Evolutionary conservation across 1,140 invertebrate species (phyloP).

Genomic region (Temnothorax curvispinosus): DNA sequence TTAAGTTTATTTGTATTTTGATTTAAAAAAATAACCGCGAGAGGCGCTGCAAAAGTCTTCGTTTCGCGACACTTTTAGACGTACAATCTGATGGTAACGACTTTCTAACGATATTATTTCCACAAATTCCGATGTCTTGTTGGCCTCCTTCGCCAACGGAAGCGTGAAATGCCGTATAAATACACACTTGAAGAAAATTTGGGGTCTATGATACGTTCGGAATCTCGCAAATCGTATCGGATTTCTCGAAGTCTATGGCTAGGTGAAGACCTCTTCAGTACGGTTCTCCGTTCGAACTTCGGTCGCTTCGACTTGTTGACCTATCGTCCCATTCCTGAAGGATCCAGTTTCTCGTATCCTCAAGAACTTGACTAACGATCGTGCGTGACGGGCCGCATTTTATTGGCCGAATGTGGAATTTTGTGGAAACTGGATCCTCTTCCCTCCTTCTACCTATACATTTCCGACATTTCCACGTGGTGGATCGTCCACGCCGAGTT

Average conservation of each 20-base stretch:
- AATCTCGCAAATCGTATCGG: constrained; percentile 68
- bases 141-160: constrained; percentile 47
- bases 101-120: not conserved
- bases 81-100: not conserved
- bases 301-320: constrained; percentile 76
- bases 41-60: not conserved
- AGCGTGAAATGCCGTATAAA: constrained; percentile 52
- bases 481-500: not conserved
- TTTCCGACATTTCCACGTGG: constrained; percentile 7
- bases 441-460: not conserved
- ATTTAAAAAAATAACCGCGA: not conserved
- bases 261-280: constrained; percentile 12
- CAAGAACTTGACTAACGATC: constrained; percentile 56
- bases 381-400: constrained; percentile 33
- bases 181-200: constrained; percentile 44
- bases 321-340: constrained; percentile 65
- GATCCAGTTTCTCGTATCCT: constrained; percentile 73
- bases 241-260: constrained; percentile 49
- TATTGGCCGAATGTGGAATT: constrained; percentile 23
- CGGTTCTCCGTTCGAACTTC: constrained; percentile 38
- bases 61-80: not conserved
- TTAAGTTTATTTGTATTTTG: not conserved
- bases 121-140: not conserved
- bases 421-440: not conserved
- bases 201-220: constrained; percentile 64